Evolutionary conservation across 2,797 vertebrate genomes (phyloP), one percentile per base, ranked within the genome.

Genomic region (Rhabdomys pumilio): DNA sequence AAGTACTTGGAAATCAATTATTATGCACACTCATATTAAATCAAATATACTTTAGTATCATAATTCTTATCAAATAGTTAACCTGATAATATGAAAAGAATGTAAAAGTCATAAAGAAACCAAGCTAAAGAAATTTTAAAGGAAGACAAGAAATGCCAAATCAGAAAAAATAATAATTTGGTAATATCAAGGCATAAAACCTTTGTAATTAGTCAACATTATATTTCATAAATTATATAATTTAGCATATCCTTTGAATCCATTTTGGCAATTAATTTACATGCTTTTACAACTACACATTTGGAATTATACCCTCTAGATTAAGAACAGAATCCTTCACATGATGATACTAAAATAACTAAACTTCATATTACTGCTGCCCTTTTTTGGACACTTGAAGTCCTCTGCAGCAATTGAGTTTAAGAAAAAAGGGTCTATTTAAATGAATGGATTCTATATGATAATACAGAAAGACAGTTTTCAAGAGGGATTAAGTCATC

Each of bases 51-150:
- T 88, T 69, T 67, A 44, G 38, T 86, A 77, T 26, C 44, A 13
- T 2, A 13, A 0, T 87, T 75, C 12, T 76, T 17, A 69, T 59
- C 38, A 79, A 67, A 92, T 3, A 41, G 8, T 24, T 31, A 19
- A 53, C 15, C 14, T 81, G 22, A 17, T 29, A 13, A 31, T 6
- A 17, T 24, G 6, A 73, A 91, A 93, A 24, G 10, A 17, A 86
- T 41, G 81, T 26, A 57, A 93, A 63, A 72, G 75, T 65, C 31
- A 15, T 19, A 87, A 89, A 80, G 0, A 34, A 38, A 44, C 86
- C 31, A 94, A 90, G 73, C 53, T 61, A 77, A 96, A 59, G 90
- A 82, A 85, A 22, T n/a, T 79, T 20, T 77, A 61, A 85, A 77
- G 38, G 7, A n/a, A 59, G 73, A 44, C 34, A 63, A 65, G 9